Evolutionary conservation across 2,888 invertebrate genomes (phyloP), one percentile per base, ranked within the genome.

Genomic region (Apoderus coryli): DNA sequence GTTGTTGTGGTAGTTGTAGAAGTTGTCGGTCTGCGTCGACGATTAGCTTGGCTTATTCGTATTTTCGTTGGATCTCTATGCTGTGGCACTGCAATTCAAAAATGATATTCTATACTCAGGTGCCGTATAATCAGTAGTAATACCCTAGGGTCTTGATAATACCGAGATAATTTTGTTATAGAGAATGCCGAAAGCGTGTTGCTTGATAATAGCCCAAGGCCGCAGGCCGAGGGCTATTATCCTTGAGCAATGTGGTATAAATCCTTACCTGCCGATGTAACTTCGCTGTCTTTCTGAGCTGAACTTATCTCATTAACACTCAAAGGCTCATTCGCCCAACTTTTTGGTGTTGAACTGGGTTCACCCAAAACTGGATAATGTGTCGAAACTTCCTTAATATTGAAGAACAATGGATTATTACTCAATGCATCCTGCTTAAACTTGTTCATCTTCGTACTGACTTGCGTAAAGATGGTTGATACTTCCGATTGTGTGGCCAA

Each of bases 351-450:
- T n/a, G n/a, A n/a, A n/a, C n/a, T n/a, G 32, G 50, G 52, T 32
- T 37, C 44, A 14, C 52, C 54, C 10, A 57, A 37, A 31, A 59
- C 52, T 4, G 59, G 59, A 38, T 52, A 59, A 46, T 59, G 59
- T 1, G 59, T 59, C 2, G 59, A 59, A 10, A 59, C 58, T 36
- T 59, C 59, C 38, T 58, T 58, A 13, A 58, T 45, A 36, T 51
- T 53, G 35, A 52, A 59, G 33, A 44, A 51, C 12, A 40, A 25
- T 9, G 50, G 49, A 34, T 44, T 43, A 16, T 32, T 46, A 16
- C 36, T 44, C 27, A 44, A 19, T 6, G 30, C 38, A 4, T 43
- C 36, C 26, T 43, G 45, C 6, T 45, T 41, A 16, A 41, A 40
- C 15, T 41, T 42, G 29, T 47, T 49, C 39, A 49, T 49, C 29